Evolutionary conservation across 2,113 vertebrate genomes (phyloP), one percentile per base, ranked within the genome.

Genomic region (Alces alces): DNA sequence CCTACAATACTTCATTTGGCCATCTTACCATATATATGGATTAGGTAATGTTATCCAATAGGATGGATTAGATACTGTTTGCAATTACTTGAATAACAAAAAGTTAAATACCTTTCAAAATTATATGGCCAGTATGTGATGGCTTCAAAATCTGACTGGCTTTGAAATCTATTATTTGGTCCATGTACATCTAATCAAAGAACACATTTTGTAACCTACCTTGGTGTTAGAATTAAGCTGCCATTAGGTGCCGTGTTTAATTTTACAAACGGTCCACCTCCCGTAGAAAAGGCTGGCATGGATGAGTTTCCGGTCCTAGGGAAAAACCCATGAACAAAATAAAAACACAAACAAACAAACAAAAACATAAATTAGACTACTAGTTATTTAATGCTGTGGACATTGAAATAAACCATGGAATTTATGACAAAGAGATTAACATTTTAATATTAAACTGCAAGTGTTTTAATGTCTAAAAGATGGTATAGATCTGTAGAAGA

Each of bases 261-360:
- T 7, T 64, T 97, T 54, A 98, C 98, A 98, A 99, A 99, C 0
- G 99, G 98, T 3, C 99, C 98, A 39, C 98, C 98, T 96, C 97
- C 98, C 33, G 97, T 95, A 52, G 90, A 93, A 84, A 79, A 85
- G 1, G 98, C 83, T 23, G 98, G 9, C 50, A 96, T 95, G 0
- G 97, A 98, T 45, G 61, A 97, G 1, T 98, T 98, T 89, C 96
- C 98, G 66, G 95, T 98, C 85, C 99, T 99, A 89, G 5, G 30
- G 30, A 86, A 60, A 80, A 57, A 55, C 12, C 57, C 12, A 66
- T 0, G 85, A n/a, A 86, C 25, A 66, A 76, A 70, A 91, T 2
- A 66, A 92, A 97, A 47, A 28, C 52, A 91, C n/a, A 60, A 25
- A 36, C 27, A 82, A 73, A 88, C 15, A 66, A 66, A 36, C 16